Evolutionary conservation across 2,113 vertebrate genomes (phyloP), one percentile per base, ranked within the genome.

Genomic region (Pteropus alecto): DNA sequence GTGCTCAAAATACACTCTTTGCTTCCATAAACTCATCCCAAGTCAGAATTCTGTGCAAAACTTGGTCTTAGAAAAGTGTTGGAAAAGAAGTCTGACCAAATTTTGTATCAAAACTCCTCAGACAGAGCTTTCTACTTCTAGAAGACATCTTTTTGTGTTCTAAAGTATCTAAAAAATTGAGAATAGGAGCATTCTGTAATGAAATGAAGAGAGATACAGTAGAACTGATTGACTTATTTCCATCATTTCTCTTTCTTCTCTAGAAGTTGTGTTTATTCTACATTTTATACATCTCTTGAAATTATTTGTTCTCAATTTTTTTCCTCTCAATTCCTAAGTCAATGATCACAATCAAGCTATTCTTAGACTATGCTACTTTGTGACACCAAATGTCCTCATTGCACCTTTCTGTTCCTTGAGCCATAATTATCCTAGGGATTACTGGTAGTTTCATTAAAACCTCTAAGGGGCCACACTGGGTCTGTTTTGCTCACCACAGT

Each of bases 91-190:
- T 90, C 22, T 74, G 33, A 56, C 33, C 2, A 86, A 58, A 56
- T 35, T 38, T 60, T 68, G 22, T 30, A 24, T 74, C n/a, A n/a
- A 87, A 92, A 92, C 10, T 35, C 41, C 46, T 87, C 16, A 30
- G 73, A 67, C 12, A 92, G 26, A 92, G 38, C 15, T 60, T 90
- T 81, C 63, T 89, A 87, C 79, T 63, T 68, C 87, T 95, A 85
- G 28, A 33, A 87, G 26, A 48, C 1, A 35, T 48, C 1, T 58
- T 87, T 71, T 41, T 38, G 70, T 43, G 0, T 4, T 60, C 30
- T 68, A 30, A 92, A 21, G 4, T 88, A 70, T 22, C 11, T 56
- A 63, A 88, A 67, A 86, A n/a, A 16, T 15, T 70, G n/a, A 92
- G 43, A 87, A 21, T 9, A 24, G 3, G 6, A 83, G 5, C 54